Evolutionary conservation across 2,888 invertebrate genomes (phyloP), one percentile per base, ranked within the genome.

Genomic region (Stenurella melanura): DNA sequence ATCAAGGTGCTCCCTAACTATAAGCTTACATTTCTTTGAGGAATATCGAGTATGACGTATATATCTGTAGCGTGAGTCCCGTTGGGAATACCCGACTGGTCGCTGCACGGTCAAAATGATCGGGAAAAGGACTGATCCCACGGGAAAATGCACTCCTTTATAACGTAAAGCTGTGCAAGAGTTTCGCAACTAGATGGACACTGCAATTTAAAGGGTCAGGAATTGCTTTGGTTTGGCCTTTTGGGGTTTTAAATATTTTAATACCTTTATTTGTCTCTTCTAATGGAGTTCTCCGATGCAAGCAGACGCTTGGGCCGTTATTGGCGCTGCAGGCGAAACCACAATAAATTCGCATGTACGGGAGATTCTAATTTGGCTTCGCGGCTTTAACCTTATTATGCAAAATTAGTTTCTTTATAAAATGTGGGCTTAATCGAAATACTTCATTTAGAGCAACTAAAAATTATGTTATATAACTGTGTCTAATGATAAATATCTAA

Each of bases 21-120:
- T 67, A 54, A 10, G 19, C 18, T 38, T 30, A 17, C 30, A 63
- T 74, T 73, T 76, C 56, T 70, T 74, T 71, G 69, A 68, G 71
- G 75, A 76, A 75, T 75, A 80, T 78, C 67, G 71, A 71, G 75
- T 78, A 76, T 76, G 80, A 80, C 76, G 76, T 78, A 76, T 75
- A 78, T 78, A 80, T 78, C 73, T 74, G 76, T 79, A 78, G 78
- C 78, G 78, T 72, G 72, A 71, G 75, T 61, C 78, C 81, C 79
- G 75, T 26, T 56, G 79, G 81, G 81, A 77, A 81, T 75, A 78
- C 75, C 73, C 78, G 71, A 64, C 70, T 77, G 78, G 78, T 71
- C 78, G 77, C 56, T 73, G 76, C 78, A 79, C 75, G 81, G 81
- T 81, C 81, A 79, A 79, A 79, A 81, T 81, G 78, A 81, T 81